These are phyloP conservation scores for Heliconius himera DNA, from an alignment of 1,140 invertebrate species.

Conservation along the genomic window DNA sequence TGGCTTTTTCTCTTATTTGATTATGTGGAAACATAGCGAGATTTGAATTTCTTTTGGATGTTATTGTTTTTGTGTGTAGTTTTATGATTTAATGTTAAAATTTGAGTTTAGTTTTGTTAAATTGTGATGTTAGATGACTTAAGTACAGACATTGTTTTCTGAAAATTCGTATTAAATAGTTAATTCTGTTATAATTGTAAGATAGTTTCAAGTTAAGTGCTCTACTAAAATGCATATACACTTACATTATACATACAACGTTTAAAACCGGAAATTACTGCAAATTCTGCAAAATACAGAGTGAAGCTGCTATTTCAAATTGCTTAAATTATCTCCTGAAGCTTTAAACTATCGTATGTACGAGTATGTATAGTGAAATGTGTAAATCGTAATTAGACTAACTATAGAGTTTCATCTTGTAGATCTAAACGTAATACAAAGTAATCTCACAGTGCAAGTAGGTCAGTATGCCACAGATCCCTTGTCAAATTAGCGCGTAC, in stretches of 20 bases:
- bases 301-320: background rate
- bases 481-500: slow-evolving; percentile 74
- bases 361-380: background rate
- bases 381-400: slow-evolving; percentile 13
- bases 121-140: no score
- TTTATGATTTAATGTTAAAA: background rate
- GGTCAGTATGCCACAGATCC: slow-evolving; percentile 61
- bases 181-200: no score
- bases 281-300: background rate
- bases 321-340: background rate
- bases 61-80: background rate
- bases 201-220: background rate
- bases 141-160: no score
- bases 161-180: no score
- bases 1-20: slow-evolving; percentile 40
- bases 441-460: slow-evolving; percentile 49
- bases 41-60: background rate
- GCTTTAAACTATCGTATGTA: background rate
- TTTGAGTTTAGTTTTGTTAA: background rate
- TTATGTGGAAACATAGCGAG: slow-evolving; percentile 18
- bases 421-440: slow-evolving; percentile 30
- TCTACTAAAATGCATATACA: background rate
- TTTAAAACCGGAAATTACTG: background rate
- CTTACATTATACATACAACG: background rate
- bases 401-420: slow-evolving; percentile 16